These are phyloP conservation scores for Brachionus rotundiformis DNA, from an alignment of 1,140 invertebrate genomes.

Conservation along the genomic window DNA sequence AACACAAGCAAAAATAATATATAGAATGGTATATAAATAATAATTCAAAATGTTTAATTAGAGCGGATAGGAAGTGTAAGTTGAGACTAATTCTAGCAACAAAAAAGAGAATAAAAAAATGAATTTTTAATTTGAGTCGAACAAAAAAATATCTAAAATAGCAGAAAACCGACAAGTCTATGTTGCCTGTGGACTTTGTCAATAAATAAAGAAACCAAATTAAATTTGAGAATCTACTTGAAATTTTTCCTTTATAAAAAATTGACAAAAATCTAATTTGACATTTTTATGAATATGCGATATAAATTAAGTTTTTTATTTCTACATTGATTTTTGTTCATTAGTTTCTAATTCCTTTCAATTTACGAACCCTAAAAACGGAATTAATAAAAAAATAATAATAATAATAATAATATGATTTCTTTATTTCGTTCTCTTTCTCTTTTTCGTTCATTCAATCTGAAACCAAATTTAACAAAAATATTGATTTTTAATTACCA, in stretches of 20 bases:
- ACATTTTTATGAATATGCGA: slow-evolving; percentile 1
- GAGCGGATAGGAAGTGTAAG: slow-evolving; percentile 9
- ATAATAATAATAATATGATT: background rate
- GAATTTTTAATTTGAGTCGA: background rate
- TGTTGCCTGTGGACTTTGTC: background rate
- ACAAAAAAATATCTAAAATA: background rate
- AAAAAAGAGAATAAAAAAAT: too few relatives aligned
- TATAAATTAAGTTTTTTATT: background rate
- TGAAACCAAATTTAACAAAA: background rate
- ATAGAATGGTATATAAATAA: background rate
- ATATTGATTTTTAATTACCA: slow-evolving; percentile 21
- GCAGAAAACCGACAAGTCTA: background rate
- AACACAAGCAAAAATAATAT: background rate
- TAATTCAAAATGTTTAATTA: background rate
- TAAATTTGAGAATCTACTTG: background rate
- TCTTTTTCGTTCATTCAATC: background rate
- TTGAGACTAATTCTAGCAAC: background rate
- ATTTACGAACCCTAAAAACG: background rate
- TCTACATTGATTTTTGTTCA: background rate
- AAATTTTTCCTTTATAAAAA: background rate
- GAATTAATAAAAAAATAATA: slow-evolving; percentile 4
- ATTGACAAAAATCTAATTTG: background rate
- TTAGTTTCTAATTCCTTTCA: slow-evolving; percentile 10
- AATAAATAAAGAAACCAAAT: background rate
- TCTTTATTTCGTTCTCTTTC: background rate